Conservation (phyloP, 2,797 vertebrate species). For the Bovichtus diacanthus region DNA sequence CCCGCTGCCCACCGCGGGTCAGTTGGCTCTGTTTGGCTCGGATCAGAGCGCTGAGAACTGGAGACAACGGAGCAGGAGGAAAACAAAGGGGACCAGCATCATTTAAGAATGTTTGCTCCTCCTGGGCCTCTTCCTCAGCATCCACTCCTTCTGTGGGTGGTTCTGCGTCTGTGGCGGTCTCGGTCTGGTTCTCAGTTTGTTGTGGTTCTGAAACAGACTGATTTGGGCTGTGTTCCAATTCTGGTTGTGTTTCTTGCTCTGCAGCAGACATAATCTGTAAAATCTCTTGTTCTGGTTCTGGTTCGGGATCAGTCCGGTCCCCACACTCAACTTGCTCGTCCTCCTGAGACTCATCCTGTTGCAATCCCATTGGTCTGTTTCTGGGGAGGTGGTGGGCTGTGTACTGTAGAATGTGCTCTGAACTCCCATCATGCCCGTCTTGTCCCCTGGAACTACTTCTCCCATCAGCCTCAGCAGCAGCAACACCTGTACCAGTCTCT, state of each 20-base stretch:
- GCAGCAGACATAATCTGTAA: neutral
- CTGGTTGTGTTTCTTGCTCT: conserved; percentile 23
- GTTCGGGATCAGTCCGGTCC: neutral
- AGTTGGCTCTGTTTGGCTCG: conserved; percentile 52
- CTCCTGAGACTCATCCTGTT: conserved; percentile 2
- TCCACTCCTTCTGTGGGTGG: neutral
- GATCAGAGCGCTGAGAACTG: conserved; percentile 57
- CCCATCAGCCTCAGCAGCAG: conserved; percentile 29
- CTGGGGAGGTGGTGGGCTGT: conserved; percentile 86
- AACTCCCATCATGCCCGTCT: conserved; percentile 55
- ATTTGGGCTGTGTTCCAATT: conserved; percentile 31
- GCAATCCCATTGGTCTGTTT: neutral
- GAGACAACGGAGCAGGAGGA: conserved; percentile 34
- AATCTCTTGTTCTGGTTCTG: conserved; percentile 24
- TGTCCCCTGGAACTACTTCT: conserved; percentile 35
- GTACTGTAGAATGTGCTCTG: conserved; percentile 81
- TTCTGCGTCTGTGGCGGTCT: neutral
- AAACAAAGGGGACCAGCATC: conserved; percentile 31
- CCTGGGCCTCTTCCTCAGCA: neutral
- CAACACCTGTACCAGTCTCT: conserved; percentile 15
- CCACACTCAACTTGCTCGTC: neutral
- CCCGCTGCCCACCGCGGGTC: neutral
- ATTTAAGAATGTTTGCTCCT: neutral
- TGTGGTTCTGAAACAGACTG: conserved; percentile 52
- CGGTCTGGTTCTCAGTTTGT: conserved; percentile 16